Percentiles rank a stretch among this genome's conserved stretches.
Evolutionary conservation across 2,797 vertebrate genomes (phyloP).

Genomic region (Chrysocyon brachyurus): DNA sequence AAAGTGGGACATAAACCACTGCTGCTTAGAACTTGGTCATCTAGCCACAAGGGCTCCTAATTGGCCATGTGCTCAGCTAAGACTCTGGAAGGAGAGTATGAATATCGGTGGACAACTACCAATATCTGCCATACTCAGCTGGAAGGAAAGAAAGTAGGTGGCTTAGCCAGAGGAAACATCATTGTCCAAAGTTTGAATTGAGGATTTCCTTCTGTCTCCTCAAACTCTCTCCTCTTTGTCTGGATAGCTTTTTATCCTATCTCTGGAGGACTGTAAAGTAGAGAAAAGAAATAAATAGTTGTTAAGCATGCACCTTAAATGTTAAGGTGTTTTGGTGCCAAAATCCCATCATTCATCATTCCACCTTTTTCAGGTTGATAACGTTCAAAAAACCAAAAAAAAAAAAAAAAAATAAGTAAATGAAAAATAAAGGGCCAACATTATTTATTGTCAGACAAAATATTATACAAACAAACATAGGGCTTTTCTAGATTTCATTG

Average conservation of each 20-base stretch:
- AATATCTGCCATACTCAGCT: neutral
- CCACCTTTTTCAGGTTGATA: neutral
- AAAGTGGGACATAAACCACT: rapidly evolving
- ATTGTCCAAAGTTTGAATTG: neutral
- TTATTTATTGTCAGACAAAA: neutral
- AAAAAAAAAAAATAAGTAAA: neutral
- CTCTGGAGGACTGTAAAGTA: neutral
- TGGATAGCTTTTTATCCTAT: neutral
- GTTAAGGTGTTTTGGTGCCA: neutral
- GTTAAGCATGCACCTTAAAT: neutral
- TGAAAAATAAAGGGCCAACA: neutral
- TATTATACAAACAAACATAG: neutral
- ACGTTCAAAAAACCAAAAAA: neutral
- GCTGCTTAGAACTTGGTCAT: neutral
- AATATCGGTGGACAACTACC: neutral
- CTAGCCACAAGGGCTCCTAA: neutral
- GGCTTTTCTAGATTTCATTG: neutral
- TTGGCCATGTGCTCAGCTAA: neutral
- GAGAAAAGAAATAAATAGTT: neutral
- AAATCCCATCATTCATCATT: neutral
- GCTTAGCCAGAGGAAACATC: neutral
- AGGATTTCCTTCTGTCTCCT: neutral
- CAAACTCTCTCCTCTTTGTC: neutral
- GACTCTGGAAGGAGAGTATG: neutral
- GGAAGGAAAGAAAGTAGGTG: rapidly evolving